Conservation (phyloP, 2,888 invertebrate genomes). For the Cephus sareptanus region DNA sequence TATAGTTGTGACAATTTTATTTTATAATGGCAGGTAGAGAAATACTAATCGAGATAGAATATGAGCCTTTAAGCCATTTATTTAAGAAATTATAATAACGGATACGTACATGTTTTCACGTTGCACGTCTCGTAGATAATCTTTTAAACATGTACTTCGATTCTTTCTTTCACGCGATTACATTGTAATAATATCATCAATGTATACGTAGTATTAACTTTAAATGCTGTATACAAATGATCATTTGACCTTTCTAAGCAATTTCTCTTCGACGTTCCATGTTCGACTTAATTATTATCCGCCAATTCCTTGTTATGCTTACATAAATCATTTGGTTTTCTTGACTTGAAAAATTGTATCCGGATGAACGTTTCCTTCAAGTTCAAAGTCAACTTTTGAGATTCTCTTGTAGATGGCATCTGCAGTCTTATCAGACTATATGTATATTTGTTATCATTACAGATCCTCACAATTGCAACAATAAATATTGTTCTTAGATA, state of each 20-base stretch:
- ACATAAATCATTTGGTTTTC: background rate
- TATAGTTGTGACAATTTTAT: background rate
- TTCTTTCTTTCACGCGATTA: constrained; percentile 12
- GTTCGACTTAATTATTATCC: constrained; percentile 6
- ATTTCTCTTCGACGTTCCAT: constrained; percentile 7
- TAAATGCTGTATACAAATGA: constrained; percentile 1
- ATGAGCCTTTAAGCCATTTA: constrained; percentile 42
- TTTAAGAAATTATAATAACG: constrained; percentile 47
- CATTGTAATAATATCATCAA: background rate
- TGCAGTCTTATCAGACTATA: background rate
- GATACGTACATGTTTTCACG: constrained; percentile 11
- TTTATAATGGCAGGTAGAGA: background rate
- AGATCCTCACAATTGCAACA: background rate
- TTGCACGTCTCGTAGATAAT: constrained; percentile 6
- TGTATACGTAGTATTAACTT: background rate
- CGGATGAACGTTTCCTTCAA: background rate
- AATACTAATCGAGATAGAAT: background rate
- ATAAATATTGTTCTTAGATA: background rate
- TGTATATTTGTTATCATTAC: background rate
- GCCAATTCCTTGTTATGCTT: background rate
- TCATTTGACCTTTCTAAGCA: background rate
- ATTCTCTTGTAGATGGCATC: background rate
- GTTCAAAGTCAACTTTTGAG: background rate
- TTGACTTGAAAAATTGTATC: background rate
- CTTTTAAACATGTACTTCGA: background rate